Percentiles rank a stretch among this genome's conserved stretches.
Evolutionary conservation across 2,113 vertebrate species (phyloP).

Genomic region (Sturnus vulgaris): DNA sequence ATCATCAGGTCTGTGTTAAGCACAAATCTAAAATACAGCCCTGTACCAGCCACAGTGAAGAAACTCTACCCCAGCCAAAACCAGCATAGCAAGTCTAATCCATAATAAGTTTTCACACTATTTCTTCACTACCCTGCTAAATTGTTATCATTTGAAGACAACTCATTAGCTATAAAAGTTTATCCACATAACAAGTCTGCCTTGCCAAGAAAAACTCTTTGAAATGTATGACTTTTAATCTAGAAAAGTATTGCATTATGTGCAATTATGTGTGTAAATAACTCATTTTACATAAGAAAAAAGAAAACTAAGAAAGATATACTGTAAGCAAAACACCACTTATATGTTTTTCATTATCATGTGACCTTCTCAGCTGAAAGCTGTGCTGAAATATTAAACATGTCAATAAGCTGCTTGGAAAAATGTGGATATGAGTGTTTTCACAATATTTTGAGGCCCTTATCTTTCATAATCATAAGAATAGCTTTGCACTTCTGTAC

Average conservation of each 20-base stretch:
- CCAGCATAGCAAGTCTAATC: neutral
- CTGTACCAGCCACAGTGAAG: neutral
- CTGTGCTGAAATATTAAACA: neutral
- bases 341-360: neutral
- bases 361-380: neutral
- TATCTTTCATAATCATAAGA: neutral
- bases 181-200: neutral
- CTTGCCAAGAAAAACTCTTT: neutral
- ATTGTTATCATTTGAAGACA: neutral
- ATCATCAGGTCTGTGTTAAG: neutral
- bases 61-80: neutral
- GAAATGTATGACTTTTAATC: neutral
- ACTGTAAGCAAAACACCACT: neutral
- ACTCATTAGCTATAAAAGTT: neutral
- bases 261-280: neutral
- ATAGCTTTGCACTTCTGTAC: neutral
- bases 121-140: neutral
- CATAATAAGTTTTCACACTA: neutral
- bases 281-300: neutral
- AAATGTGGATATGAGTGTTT: neutral
- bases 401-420: neutral
- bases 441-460: neutral
- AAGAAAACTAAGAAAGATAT: neutral
- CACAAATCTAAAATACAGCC: neutral
- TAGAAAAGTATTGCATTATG: neutral